Percentiles rank a stretch among this genome's conserved stretches.
Evolutionary conservation across 2,888 invertebrate species (phyloP).

Genomic region (Lutraria lutraria): DNA sequence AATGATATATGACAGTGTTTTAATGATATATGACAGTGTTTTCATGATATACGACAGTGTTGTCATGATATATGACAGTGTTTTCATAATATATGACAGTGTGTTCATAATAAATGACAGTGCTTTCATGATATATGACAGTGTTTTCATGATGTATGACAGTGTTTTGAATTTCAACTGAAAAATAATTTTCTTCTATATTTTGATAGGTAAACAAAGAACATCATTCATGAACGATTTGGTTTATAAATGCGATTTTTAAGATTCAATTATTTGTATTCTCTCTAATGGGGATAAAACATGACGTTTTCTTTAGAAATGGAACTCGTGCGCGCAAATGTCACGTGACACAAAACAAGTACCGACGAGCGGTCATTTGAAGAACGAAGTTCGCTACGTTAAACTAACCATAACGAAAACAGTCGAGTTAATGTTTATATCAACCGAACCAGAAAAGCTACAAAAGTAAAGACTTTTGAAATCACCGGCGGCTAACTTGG

Average conservation of each 20-base stretch:
- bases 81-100: no score
- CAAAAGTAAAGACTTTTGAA: slow-evolving; percentile 39
- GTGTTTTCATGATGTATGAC: no score
- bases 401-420: slow-evolving; percentile 45
- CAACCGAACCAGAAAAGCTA: slow-evolving; percentile 53
- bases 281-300: slow-evolving; percentile 37
- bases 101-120: no score
- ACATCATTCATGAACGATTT: background rate
- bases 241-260: background rate
- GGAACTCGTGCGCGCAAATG: background rate
- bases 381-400: slow-evolving; percentile 56
- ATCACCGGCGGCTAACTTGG: slow-evolving; percentile 44
- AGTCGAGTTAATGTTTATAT: slow-evolving; percentile 11
- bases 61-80: no score
- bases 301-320: slow-evolving; percentile 21
- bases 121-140: no score
- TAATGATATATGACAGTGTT: no score
- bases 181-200: no score
- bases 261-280: background rate
- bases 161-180: no score
- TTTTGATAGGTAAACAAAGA: background rate
- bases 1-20: no score
- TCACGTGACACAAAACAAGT: slow-evolving; percentile 46
- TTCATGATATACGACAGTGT: no score
- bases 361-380: slow-evolving; percentile 29